A percentile compares a stretch with the other conserved stretches of the same genome.
These are phyloP conservation scores for Xyrauchen texanus DNA, from an alignment of 2,113 vertebrate species.

Conservation along the genomic window DNA sequence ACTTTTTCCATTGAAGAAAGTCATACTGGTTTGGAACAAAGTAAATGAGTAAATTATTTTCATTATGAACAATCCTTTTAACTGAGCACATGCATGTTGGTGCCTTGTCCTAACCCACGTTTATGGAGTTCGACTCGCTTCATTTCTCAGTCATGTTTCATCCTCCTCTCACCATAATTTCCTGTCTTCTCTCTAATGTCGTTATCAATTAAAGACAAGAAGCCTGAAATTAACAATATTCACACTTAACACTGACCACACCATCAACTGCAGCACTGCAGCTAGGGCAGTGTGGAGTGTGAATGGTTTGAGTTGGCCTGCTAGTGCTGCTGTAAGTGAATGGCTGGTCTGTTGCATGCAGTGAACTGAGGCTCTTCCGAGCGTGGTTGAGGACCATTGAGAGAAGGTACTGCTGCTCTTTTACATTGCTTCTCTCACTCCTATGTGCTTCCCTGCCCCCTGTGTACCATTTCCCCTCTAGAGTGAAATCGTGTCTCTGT, in stretches of 20 bases:
- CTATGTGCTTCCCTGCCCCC: not conserved
- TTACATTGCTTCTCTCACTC: constrained; percentile 33
- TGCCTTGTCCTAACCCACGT: not conserved
- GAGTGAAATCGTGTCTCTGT: constrained; percentile 9
- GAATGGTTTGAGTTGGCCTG: constrained; percentile 36
- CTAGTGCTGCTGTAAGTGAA: constrained; percentile 2
- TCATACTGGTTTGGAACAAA: too few relatives aligned
- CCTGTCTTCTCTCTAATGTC: too few relatives aligned
- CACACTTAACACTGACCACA: not conserved
- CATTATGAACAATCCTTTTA: not conserved
- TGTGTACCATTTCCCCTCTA: constrained; percentile 15
- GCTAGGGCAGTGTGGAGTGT: not conserved
- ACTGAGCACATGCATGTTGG: not conserved
- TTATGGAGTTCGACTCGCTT: not conserved
- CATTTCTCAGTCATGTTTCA: not conserved
- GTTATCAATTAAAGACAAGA: too few relatives aligned
- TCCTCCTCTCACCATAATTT: not conserved
- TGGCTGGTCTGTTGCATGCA: constrained; percentile 68
- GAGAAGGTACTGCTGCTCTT: constrained; percentile 65
- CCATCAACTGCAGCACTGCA: too few relatives aligned
- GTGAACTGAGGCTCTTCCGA: constrained; percentile 70
- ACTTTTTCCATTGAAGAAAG: too few relatives aligned
- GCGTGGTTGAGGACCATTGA: constrained; percentile 71
- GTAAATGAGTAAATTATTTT: too few relatives aligned
- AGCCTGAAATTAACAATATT: not conserved